A percentile compares a stretch with the other conserved stretches of the same genome.
These are phyloP conservation scores for Melozone crissalis DNA, from an alignment of 2,113 vertebrate genomes.

Conservation along the genomic window DNA sequence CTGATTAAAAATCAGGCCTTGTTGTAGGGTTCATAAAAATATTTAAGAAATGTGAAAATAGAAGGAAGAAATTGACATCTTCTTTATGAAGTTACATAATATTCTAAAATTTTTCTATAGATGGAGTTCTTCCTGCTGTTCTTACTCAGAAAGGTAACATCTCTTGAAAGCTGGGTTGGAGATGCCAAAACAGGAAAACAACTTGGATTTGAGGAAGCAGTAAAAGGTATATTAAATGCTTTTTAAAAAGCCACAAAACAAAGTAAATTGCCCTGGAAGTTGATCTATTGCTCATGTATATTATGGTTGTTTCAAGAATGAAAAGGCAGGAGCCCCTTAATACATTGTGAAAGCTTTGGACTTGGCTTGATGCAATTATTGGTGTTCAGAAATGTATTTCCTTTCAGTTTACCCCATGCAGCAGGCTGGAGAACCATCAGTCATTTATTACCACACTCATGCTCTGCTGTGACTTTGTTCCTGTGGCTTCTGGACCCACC, in stretches of 20 bases:
- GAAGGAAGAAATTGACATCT: not conserved
- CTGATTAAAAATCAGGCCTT: not conserved
- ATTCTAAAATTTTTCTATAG: not conserved
- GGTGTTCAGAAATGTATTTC: slow-evolving; percentile 46
- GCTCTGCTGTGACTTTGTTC: not conserved
- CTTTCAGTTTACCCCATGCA: not conserved
- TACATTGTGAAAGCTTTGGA: slow-evolving; percentile 8
- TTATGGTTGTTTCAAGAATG: slow-evolving; percentile 12
- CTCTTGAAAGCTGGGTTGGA: not conserved
- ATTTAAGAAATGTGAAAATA: not conserved
- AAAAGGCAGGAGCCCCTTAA: slow-evolving; percentile 4
- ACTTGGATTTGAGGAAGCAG: not conserved
- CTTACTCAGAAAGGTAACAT: not conserved
- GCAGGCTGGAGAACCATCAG: not conserved
- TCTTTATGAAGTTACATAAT: not conserved
- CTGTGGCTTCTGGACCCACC: not conserved
- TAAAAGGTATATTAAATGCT: not conserved
- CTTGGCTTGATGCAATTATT: slow-evolving; percentile 19
- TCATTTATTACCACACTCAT: slow-evolving; percentile 17
- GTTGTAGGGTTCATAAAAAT: not conserved
- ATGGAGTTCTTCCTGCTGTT: not conserved
- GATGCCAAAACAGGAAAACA: not conserved
- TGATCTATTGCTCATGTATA: slow-evolving; percentile 8
- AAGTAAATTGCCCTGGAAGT: not conserved
- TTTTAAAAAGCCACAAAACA: not conserved